Percentiles rank a stretch among this genome's conserved stretches.
Conservation (phyloP, 2,888 invertebrate genomes). For the Ferrisia virgata region DNA sequence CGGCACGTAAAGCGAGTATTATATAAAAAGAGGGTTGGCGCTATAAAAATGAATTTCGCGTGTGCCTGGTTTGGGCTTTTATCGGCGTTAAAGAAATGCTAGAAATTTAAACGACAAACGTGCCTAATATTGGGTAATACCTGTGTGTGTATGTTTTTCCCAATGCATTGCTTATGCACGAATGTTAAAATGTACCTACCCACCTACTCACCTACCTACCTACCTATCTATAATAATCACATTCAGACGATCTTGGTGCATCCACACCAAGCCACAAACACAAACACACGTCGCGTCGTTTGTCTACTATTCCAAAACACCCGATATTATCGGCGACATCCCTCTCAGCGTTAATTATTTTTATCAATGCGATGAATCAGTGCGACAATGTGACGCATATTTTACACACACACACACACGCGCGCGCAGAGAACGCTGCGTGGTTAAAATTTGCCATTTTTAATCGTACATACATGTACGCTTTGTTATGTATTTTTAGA, state of each 20-base stretch:
- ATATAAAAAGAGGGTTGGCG: constrained; percentile 18
- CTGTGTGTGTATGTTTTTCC: neutral
- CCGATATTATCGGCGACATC: neutral
- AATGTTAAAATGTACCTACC: too few relatives aligned
- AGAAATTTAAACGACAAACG: neutral
- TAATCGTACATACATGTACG: too few relatives aligned
- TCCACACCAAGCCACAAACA: neutral
- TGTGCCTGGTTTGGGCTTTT: neutral
- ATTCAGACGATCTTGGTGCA: neutral
- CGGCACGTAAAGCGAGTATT: constrained; percentile 12
- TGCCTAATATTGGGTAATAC: neutral
- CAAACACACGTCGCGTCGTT: neutral
- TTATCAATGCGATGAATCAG: neutral
- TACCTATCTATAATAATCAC: neutral
- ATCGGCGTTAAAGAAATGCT: neutral
- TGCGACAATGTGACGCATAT: neutral
- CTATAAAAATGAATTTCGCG: constrained; percentile 20
- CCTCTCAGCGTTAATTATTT: neutral
- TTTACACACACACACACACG: too few relatives aligned
- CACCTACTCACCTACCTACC: too few relatives aligned
- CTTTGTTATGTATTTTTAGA: too few relatives aligned
- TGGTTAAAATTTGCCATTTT: neutral
- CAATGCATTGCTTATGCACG: neutral
- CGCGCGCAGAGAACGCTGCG: neutral
- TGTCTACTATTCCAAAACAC: neutral